Conservation (phyloP, 2,888 invertebrate genomes). For the Dryobotodes eremita region DNA sequence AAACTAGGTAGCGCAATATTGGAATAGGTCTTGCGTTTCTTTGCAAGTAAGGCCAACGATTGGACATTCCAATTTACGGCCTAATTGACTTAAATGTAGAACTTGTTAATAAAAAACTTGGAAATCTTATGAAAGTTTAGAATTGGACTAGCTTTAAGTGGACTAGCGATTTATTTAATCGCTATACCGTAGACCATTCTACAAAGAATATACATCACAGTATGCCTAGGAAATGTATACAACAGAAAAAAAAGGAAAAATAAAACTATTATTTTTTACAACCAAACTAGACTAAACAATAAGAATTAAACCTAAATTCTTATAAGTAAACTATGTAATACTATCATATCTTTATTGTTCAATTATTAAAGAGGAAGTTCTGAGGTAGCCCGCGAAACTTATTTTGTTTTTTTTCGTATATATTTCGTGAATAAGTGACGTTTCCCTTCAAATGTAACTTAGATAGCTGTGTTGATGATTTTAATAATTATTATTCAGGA, state of each 20-base stretch:
- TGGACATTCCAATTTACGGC: background rate
- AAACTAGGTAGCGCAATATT: background rate
- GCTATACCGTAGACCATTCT: constrained; percentile 12
- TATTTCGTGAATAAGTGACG: too few relatives aligned
- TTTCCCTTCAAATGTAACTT: background rate
- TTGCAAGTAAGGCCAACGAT: constrained; percentile 9
- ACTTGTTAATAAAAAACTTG: constrained; percentile 2
- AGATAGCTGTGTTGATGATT: background rate
- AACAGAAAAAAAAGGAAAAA: background rate
- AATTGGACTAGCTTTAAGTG: constrained; percentile 48
- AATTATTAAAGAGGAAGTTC: constrained; percentile 30
- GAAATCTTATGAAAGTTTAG: constrained; percentile 43
- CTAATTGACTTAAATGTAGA: constrained; percentile 16
- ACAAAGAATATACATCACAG: constrained; percentile 14
- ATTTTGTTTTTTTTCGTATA: background rate
- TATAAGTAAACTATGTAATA: constrained; percentile 38
- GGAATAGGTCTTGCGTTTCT: background rate
- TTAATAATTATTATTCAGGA: background rate
- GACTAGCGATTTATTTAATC: constrained; percentile 5
- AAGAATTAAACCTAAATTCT: constrained; percentile 60
- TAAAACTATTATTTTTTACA: constrained; percentile 62
- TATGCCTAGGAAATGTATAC: background rate
- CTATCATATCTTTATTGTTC: constrained; percentile 55
- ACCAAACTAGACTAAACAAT: constrained; percentile 61
- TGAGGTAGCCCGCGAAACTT: background rate